Percentiles rank a stretch among this genome's conserved stretches.
Evolutionary conservation across 2,888 invertebrate genomes (phyloP).

Genomic region (Apantesis nais): DNA sequence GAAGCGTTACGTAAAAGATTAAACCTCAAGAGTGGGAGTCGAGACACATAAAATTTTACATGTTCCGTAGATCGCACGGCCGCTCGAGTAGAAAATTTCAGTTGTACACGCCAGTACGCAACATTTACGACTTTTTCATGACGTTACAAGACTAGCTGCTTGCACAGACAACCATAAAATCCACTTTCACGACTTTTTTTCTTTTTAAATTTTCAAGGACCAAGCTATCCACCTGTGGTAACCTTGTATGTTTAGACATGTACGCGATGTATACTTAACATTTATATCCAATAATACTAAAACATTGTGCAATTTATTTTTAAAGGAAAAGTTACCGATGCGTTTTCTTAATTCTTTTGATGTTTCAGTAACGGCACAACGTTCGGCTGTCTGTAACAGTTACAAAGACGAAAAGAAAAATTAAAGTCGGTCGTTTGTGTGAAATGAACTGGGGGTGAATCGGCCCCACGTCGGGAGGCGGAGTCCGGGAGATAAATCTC

Average conservation of each 20-base stretch:
- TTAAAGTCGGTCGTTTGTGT: constrained; percentile 60
- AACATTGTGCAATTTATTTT: constrained; percentile 51
- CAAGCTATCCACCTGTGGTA: constrained; percentile 39
- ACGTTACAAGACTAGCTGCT: constrained; percentile 67
- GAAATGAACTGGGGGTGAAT: constrained; percentile 54
- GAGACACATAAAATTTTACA: constrained; percentile 75
- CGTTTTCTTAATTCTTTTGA: constrained; percentile 28
- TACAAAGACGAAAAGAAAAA: constrained; percentile 59
- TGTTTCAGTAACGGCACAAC: constrained; percentile 37
- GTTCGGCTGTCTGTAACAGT: constrained; percentile 59
- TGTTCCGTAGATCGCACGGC: constrained; percentile 67
- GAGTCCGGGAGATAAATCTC: constrained; percentile 67
- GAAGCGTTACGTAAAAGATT: constrained; percentile 52
- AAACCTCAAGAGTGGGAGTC: constrained; percentile 52
- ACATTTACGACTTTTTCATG: constrained; percentile 80
- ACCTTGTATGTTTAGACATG: constrained; percentile 40
- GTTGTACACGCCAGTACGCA: constrained; percentile 70
- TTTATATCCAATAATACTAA: constrained; percentile 50
- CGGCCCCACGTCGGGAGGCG: constrained; percentile 51
- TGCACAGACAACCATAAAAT: constrained; percentile 70
- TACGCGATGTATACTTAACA: constrained; percentile 51
- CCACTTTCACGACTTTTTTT: constrained; percentile 54
- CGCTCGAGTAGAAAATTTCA: constrained; percentile 75
- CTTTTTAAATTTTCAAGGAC: constrained; percentile 56
- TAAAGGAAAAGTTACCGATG: constrained; percentile 41